A percentile compares a stretch with the other conserved stretches of the same genome.
Evolutionary conservation across 2,113 vertebrate species (phyloP).

Genomic region (Dolichotis patagonum): DNA sequence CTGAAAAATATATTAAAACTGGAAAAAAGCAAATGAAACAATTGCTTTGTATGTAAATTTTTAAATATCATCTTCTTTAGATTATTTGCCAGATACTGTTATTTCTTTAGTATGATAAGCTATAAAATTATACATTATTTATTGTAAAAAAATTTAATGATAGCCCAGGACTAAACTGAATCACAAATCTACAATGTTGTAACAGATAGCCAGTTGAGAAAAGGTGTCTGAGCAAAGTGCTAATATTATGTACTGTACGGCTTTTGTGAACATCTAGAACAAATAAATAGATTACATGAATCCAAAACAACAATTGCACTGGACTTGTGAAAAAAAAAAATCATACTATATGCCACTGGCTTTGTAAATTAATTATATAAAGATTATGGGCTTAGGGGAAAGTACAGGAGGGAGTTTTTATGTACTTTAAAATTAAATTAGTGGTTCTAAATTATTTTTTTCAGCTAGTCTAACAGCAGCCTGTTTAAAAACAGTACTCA

Average conservation of each 20-base stretch:
- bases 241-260: neutral
- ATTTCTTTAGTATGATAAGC: constrained; percentile 9
- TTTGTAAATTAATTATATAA: neutral
- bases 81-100: neutral
- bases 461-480: constrained; percentile 8
- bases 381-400: neutral
- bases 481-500: constrained; percentile 7
- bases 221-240: neutral
- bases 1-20: neutral
- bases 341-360: neutral
- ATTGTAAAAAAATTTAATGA: neutral
- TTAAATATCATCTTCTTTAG: neutral
- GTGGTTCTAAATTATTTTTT: constrained; percentile 1
- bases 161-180: constrained; percentile 20
- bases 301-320: neutral
- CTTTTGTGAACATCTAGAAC: neutral
- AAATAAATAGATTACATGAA: neutral
- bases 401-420: neutral
- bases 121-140: neutral
- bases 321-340: neutral
- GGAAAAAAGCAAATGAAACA: neutral
- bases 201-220: neutral
- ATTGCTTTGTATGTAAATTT: neutral
- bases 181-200: neutral
- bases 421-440: constrained; percentile 16